These are phyloP conservation scores for Epinephelus coioides DNA, from an alignment of 2,797 vertebrate genomes.

Conservation along the genomic window DNA sequence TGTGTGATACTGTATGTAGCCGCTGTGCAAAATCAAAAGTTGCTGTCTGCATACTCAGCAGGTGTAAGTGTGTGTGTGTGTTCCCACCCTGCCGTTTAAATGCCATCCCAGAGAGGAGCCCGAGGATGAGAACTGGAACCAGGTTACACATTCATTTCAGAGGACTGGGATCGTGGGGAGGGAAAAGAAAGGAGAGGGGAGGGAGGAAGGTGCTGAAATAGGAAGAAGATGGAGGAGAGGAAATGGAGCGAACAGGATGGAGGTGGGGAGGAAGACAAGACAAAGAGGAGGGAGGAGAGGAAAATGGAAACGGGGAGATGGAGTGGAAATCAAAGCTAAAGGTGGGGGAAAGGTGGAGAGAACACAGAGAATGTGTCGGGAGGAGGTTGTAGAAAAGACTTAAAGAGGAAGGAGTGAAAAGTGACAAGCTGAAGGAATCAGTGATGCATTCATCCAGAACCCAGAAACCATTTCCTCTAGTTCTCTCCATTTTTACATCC, in stretches of 20 bases:
- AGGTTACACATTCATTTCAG: constrained; percentile 46
- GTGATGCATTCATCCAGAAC: constrained; percentile 7
- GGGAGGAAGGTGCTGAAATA: constrained; percentile 34
- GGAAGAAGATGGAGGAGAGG: constrained; percentile 38
- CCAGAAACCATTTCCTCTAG: neutral
- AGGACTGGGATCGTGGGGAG: constrained; percentile 18
- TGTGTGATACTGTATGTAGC: constrained; percentile 17
- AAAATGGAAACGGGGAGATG: constrained; percentile 30
- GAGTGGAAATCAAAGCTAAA: constrained; percentile 38
- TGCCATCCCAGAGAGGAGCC: constrained; percentile 24
- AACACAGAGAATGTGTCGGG: neutral
- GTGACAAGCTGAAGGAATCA: constrained; percentile 32
- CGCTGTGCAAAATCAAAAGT: constrained; percentile 38
- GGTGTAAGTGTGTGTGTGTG: constrained; percentile 8
- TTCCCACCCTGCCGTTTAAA: constrained; percentile 28
- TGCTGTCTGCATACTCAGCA: constrained; percentile 48
- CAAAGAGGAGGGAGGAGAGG: constrained; percentile 17
- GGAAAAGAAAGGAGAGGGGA: neutral
- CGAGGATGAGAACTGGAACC: constrained; percentile 36
- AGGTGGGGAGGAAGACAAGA: constrained; percentile 10
- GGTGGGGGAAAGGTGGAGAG: neutral
- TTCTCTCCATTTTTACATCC: neutral
- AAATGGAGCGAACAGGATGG: constrained; percentile 25
- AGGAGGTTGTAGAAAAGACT: constrained; percentile 4
- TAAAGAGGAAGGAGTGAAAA: constrained; percentile 12